phyloP scores from a whole-genome alignment of 2,888 invertebrate genomes.

The Drosophila mulleri region DNA sequence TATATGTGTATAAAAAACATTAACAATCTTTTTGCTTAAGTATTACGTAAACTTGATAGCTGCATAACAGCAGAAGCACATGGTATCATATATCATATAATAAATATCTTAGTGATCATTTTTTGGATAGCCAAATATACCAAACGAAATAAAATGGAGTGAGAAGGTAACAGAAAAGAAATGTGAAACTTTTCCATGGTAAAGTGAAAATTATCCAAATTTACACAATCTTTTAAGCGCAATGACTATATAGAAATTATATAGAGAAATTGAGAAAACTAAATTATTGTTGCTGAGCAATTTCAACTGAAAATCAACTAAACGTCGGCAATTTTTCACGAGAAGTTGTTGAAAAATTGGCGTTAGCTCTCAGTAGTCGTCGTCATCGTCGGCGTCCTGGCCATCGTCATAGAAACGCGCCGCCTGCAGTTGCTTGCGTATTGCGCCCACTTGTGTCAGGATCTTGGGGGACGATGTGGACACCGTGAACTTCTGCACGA shows the following conservation, averaged over 20 bases:
- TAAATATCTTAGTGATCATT: constrained; percentile 41
- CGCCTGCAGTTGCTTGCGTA: constrained; percentile 88
- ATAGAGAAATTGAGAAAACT: background rate
- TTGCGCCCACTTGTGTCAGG: constrained; percentile 89
- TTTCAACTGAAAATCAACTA: constrained; percentile 16
- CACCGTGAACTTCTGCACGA: constrained; percentile 86
- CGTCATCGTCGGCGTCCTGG: constrained; percentile 21
- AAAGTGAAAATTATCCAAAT: background rate
- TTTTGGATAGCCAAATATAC: background rate
- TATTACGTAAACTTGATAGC: constrained; percentile 43
- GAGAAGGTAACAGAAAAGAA: background rate
- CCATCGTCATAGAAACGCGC: constrained; percentile 86
- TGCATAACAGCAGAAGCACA: constrained; percentile 68
- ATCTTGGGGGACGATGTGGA: constrained; percentile 85
- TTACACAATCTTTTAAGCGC: background rate
- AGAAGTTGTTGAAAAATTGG: constrained; percentile 28
- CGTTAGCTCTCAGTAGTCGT: constrained; percentile 53
- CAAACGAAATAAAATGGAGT: background rate
- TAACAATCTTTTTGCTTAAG: constrained; percentile 71
- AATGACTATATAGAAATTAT: background rate
- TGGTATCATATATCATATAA: constrained; percentile 47
- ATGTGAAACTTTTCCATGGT: background rate
- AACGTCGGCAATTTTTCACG: constrained; percentile 34
- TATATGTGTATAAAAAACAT: constrained; percentile 57
- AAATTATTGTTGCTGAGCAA: constrained; percentile 10